Percentiles rank a stretch among this genome's conserved stretches.
These are phyloP conservation scores for Myathropa florea DNA, from an alignment of 2,888 invertebrate species.

Conservation along the genomic window DNA sequence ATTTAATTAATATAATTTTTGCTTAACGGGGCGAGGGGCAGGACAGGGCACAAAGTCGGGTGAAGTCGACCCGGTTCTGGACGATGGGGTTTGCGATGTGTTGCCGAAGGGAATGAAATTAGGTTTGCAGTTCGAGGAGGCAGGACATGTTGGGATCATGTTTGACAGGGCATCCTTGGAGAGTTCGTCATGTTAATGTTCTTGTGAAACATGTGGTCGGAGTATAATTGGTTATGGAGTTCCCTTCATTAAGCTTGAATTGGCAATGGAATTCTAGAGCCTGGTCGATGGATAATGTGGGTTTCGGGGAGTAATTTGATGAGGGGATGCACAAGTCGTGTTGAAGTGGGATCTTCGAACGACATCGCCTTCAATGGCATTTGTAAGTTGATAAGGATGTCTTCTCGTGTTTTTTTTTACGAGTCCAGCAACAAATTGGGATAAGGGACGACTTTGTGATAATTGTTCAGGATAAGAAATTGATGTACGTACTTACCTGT, in stretches of 20 bases:
- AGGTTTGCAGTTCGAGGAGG: constrained; percentile 31
- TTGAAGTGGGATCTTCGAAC: not conserved
- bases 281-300: not conserved
- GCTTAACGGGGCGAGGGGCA: constrained; percentile 15
- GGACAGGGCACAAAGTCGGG: not conserved
- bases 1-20: constrained; percentile 70
- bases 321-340: not conserved
- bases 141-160: constrained; percentile 49
- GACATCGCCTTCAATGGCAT: not conserved
- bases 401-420: not conserved
- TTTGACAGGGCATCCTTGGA: constrained; percentile 28
- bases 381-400: not conserved
- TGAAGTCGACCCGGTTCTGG: constrained; percentile 10
- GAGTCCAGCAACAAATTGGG: not conserved
- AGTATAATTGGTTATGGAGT: constrained; percentile 46
- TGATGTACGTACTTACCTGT: too few species aligned
- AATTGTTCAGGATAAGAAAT: too few species aligned
- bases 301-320: not conserved
- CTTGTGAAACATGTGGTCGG: constrained; percentile 44
- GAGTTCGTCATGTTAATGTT: constrained; percentile 45
- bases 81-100: constrained; percentile 8
- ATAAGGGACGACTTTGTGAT: not conserved
- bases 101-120: constrained; percentile 52
- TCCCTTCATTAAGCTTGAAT: not conserved
- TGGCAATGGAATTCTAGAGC: not conserved